A percentile compares a stretch with the other conserved stretches of the same genome.
These are phyloP conservation scores for Ormyrus rosae DNA, from an alignment of 2,888 invertebrate species.

Conservation along the genomic window DNA sequence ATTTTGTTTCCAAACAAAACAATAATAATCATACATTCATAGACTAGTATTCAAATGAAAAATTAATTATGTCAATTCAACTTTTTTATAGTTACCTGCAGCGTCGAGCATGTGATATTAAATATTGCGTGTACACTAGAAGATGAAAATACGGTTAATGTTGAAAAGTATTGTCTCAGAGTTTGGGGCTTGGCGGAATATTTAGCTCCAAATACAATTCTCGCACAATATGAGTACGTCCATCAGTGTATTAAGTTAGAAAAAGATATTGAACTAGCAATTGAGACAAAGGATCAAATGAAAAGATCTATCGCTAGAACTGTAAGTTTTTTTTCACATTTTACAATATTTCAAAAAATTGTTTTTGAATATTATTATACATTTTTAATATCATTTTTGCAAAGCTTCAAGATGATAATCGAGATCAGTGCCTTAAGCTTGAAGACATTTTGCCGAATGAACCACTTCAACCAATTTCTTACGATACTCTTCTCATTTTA, in stretches of 20 bases:
- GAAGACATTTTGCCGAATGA: constrained; percentile 89
- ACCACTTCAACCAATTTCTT: constrained; percentile 84
- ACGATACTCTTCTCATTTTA: constrained; percentile 90
- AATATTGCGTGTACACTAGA: constrained; percentile 90
- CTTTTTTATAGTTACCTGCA: constrained; percentile 84
- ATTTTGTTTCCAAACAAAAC: too few relatives aligned
- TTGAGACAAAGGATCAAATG: constrained; percentile 79
- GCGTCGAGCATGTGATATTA: constrained; percentile 89
- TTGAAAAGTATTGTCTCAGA: constrained; percentile 81
- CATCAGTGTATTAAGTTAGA: constrained; percentile 95
- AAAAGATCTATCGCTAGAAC: constrained; percentile 86
- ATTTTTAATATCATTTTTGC: constrained; percentile 15
- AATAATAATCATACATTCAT: too few relatives aligned
- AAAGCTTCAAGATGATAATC: constrained; percentile 85
- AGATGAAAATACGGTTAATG: constrained; percentile 82
- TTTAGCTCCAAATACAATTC: constrained; percentile 87
- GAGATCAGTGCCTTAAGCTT: constrained; percentile 84
- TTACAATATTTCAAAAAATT: constrained; percentile 5
- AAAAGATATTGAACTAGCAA: constrained; percentile 86
- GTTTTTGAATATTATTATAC: constrained; percentile 3
- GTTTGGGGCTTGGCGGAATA: constrained; percentile 94
- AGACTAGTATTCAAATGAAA: too few relatives aligned
- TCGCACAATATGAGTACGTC: constrained; percentile 94
- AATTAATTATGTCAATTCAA: too few relatives aligned
- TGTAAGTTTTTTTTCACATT: constrained; percentile 74